Evolutionary conservation across 1,140 invertebrate species (phyloP), one percentile per base, ranked within the genome.

Genomic region (Drosophila aff.): DNA sequence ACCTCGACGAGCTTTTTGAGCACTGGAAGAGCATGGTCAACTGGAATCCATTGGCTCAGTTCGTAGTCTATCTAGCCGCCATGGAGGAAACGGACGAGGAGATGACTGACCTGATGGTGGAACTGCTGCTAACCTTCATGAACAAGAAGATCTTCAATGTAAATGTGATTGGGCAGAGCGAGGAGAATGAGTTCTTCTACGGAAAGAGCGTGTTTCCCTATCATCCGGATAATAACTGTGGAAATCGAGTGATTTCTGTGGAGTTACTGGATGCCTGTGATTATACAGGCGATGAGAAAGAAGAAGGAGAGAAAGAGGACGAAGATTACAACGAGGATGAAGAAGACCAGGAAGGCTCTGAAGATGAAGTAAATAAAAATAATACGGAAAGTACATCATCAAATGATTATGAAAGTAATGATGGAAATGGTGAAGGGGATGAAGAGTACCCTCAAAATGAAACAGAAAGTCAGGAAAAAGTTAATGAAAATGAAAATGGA

Each of bases 11-110:
- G 67, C 65, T 55, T 31, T 82, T 64, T 8, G 77, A 71, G 28
- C 40, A 85, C 55, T 92, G 91, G 91, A 85, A 82, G 40, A 46
- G 21, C n/a, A 89, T 75, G 73, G 2, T 85, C 0, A 92, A 92
- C 73, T 92, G 91, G 89, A 92, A 92, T 73, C 89, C 91, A 0
- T 26, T 92, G 47, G 91, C 91, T 3, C 91, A 92, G 40, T 92
- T 92, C 46, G 89, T 92, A 4, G 89, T 92, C 11, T 91, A 75
- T 21, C n/a, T 92, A 26, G 72, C 82, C 9, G 49, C 85, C 0
- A 46, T 91, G 8, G 91, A 92, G 61, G 91, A 92, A 53, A 91
- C 85, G 0, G 91, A 91, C 4, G 91, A 92, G 33, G 89, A 92
- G 62, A 91, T 92, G 91, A 91, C 80, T 0, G 91, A 92, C 21